Percentiles rank a stretch among this genome's conserved stretches.
Conservation (phyloP, 2,113 vertebrate genomes). For the Chascanopsetta lugubris region DNA sequence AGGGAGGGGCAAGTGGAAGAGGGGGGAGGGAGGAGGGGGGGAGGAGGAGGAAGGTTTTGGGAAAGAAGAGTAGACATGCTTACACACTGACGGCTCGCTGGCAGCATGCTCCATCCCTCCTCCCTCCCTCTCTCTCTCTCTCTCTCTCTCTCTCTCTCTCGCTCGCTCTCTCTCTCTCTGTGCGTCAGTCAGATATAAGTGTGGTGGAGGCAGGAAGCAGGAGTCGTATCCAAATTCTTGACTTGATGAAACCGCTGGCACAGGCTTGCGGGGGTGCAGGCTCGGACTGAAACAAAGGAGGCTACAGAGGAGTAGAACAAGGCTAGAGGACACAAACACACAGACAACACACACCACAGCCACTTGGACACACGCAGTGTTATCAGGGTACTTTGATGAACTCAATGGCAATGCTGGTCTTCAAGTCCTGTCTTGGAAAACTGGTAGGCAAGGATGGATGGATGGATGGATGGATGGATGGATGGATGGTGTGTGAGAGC, state of each 20-base stretch:
- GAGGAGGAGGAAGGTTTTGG: slow-evolving; percentile 54
- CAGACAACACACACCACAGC: slow-evolving; percentile 14
- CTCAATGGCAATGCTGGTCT: slow-evolving; percentile 79
- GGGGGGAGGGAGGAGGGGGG: slow-evolving; percentile 3
- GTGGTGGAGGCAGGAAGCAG: slow-evolving; percentile 58
- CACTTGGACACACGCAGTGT: slow-evolving; percentile 6
- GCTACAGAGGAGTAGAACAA: neutral
- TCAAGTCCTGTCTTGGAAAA: slow-evolving; percentile 83
- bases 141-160: neutral
- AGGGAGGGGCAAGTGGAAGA: slow-evolving; percentile 26
- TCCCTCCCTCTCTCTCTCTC: slow-evolving; percentile 13
- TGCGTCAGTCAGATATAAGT: slow-evolving; percentile 74
- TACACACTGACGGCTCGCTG: slow-evolving; percentile 48
- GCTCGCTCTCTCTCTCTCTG: slow-evolving; percentile 32
- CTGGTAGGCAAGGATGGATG: slow-evolving; percentile 69
- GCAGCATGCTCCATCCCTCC: slow-evolving; percentile 50
- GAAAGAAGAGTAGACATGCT: slow-evolving; percentile 51
- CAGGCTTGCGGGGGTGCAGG: slow-evolving; percentile 34
- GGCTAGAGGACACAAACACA: slow-evolving; percentile 29
- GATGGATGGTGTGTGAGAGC: slow-evolving; percentile 6
- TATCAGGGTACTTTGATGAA: slow-evolving; percentile 57
- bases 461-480: no score
- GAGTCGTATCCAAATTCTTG: slow-evolving; percentile 40
- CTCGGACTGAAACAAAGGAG: slow-evolving; percentile 11
- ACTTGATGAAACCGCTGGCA: slow-evolving; percentile 50